Evolutionary conservation across 2,888 invertebrate species (phyloP).

Genomic region (Campoplex nolae): DNA sequence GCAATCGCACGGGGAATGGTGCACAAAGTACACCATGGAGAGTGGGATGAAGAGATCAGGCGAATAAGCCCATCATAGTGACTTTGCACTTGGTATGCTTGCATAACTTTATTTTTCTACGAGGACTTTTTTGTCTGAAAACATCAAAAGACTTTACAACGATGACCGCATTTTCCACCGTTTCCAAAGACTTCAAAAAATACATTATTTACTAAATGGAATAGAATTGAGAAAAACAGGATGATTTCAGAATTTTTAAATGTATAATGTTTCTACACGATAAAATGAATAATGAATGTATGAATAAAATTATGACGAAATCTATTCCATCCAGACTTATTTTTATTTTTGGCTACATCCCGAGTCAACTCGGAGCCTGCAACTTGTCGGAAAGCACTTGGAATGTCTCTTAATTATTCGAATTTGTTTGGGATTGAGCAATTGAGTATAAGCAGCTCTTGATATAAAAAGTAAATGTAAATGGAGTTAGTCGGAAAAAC

Average conservation of each 20-base stretch:
- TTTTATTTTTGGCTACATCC: not conserved
- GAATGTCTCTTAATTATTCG: not conserved
- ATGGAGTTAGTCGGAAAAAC: not conserved
- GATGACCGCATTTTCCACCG: too few relatives aligned
- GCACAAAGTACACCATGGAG: conserved; percentile 19
- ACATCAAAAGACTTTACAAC: not conserved
- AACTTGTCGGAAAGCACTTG: not conserved
- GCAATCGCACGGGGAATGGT: conserved; percentile 4
- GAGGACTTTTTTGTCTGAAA: not conserved
- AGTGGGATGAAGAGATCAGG: conserved; percentile 12
- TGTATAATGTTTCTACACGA: too few relatives aligned
- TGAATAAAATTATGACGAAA: not conserved
- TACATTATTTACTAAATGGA: too few relatives aligned
- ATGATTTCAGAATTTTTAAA: too few relatives aligned
- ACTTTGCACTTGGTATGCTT: not conserved
- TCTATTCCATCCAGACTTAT: not conserved
- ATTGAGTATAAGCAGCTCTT: not conserved
- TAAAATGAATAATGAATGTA: not conserved
- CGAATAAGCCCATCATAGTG: not conserved
- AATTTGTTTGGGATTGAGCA: not conserved
- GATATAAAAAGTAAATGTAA: not conserved
- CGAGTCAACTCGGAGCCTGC: not conserved
- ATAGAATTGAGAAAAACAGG: too few relatives aligned
- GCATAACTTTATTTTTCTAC: not conserved
- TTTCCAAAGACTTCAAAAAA: too few relatives aligned